These are phyloP conservation scores for Drosophila subquinaria DNA, from an alignment of 2,888 invertebrate species.

Conservation along the genomic window DNA sequence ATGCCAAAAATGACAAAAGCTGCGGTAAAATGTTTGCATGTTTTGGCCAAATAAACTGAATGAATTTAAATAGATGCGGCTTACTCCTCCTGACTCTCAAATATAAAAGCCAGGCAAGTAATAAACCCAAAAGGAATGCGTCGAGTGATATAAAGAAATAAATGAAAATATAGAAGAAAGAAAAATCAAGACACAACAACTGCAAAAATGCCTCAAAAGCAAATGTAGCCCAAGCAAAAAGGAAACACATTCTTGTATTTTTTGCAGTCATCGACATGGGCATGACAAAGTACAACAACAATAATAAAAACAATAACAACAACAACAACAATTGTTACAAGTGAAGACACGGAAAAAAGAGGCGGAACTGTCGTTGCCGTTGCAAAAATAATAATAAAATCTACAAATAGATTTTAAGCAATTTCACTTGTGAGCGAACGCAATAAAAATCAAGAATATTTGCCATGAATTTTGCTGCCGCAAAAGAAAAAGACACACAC, in stretches of 20 bases:
- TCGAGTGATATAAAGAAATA: constrained; percentile 32
- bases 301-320: constrained; percentile 38
- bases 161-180: constrained; percentile 30
- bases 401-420: constrained; percentile 81
- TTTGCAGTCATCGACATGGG: constrained; percentile 47
- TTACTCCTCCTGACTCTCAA: background rate
- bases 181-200: constrained; percentile 63
- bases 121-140: constrained; percentile 77
- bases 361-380: constrained; percentile 57
- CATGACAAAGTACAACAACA: constrained; percentile 51
- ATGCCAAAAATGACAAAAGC: constrained; percentile 8
- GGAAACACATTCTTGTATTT: constrained; percentile 51
- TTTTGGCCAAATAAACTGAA: constrained; percentile 72
- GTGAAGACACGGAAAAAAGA: constrained; percentile 26
- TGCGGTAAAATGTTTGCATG: constrained; percentile 67
- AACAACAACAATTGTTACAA: constrained; percentile 19
- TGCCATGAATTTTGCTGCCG: constrained; percentile 80
- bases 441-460: constrained; percentile 85
- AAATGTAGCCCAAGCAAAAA: constrained; percentile 53
- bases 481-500: constrained; percentile 52
- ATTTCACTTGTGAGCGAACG: constrained; percentile 82
- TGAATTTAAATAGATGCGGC: constrained; percentile 63
- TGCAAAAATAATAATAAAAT: constrained; percentile 67
- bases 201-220: constrained; percentile 62
- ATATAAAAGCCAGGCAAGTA: constrained; percentile 49